These are phyloP conservation scores for Nesidiocoris tenuis DNA, from an alignment of 2,888 invertebrate species.

Conservation along the genomic window DNA sequence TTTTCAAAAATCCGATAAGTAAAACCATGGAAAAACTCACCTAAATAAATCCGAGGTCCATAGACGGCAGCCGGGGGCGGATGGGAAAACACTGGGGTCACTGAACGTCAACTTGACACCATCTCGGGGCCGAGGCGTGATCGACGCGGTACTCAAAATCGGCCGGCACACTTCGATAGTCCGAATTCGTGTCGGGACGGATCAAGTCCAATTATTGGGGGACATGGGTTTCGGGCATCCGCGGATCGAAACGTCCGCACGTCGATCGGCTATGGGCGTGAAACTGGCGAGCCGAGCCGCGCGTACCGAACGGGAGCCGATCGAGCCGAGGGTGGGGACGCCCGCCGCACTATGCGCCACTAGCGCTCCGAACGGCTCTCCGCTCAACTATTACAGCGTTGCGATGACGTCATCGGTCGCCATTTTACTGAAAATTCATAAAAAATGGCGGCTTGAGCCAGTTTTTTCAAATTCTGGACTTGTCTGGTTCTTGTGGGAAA, in stretches of 20 bases:
- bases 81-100: not conserved
- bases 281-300: not conserved
- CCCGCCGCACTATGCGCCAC: no score
- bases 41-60: not conserved
- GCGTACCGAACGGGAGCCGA: not conserved
- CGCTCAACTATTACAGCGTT: no score
- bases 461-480: no score
- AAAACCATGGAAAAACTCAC: not conserved
- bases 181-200: not conserved
- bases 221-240: not conserved
- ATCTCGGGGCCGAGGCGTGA: not conserved
- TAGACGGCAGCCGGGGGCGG: not conserved
- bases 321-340: not conserved
- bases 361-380: no score
- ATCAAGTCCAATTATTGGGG: not conserved
- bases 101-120: not conserved
- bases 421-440: no score
- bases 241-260: no score
- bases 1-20: no score
- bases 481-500: no score
- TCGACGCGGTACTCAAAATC: not conserved
- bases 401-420: no score
- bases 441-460: no score
- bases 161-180: not conserved
- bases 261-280: not conserved